Evolutionary conservation across 2,113 vertebrate genomes (phyloP), one percentile per base, ranked within the genome.

Genomic region (Dasyprocta punctata): DNA sequence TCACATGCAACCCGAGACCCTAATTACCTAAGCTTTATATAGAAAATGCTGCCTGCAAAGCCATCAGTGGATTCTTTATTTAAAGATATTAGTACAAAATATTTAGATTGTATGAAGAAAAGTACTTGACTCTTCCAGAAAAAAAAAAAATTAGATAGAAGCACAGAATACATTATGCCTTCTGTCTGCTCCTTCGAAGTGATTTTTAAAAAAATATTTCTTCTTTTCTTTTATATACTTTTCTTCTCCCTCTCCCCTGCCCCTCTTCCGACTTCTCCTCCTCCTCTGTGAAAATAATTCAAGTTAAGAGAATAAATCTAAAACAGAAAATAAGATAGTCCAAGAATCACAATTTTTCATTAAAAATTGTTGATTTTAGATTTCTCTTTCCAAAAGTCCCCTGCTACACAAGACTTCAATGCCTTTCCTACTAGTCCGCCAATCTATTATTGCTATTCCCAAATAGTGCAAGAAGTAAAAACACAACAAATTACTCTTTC

Each of bases 11-110:
- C 89, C 75, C n/a, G 86, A 94, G 92, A 87, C 73, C 86, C 78
- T 97, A 97, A 98, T 96, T 97, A 96, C 86, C 73, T 81, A 52
- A 4, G 86, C 86, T 97, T 97, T 96, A 95, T 97, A 95, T 89
- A 97, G 97, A 96, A 96, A 92, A 83, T 77, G 89, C 94, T 93
- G 56, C 86, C 93, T 88, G 49, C 60, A 61, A 90, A 93, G 86
- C 86, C 82, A 92, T 94, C 60, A 94, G 8, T 49, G 54, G 49
- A 96, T 92, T 94, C 80, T 56, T 92, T 92, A 95, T 81, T 82
- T 94, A 67, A 98, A 97, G 47, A 69, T 71, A 96, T 97, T 85
- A 92, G 67, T 93, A 92, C 77, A 93, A 96, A 97, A 97, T 96
- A 96, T 97, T 97, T 94, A 94, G 75, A 77, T 78, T 13, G 2